Evolutionary conservation across 2,113 vertebrate genomes (phyloP), one percentile per base, ranked within the genome.

Genomic region (Climacteris rufus): DNA sequence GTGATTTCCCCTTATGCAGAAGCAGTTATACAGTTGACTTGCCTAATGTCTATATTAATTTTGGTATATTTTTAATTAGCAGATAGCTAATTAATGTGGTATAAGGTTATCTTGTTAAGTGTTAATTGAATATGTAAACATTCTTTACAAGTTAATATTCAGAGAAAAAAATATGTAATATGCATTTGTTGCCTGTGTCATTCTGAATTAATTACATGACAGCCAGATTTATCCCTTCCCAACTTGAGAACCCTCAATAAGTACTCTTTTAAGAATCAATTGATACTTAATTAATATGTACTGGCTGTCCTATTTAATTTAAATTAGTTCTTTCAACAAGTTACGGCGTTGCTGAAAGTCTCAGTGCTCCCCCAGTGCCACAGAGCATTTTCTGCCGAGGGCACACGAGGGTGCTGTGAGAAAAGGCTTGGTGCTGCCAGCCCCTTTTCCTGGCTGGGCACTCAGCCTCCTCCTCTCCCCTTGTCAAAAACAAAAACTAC

Each of bases 111-210:
- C 97, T 97, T 89, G 77, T 96, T 97, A 96, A 97, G 96, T 96
- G 93, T 87, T 97, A 98, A 98, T 97, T 96, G 96, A 93, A 95
- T 97, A 91, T 96, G 97, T 98, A 97, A 97, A 96, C 97, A 97
- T 96, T 96, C 91, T 93, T 95, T 94, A 93, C 91, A 93, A 96
- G 88, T 93, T 95, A 95, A 96, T 96, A 96, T 97, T 96, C 94
- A 90, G 89, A 95, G 91, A 60, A 94, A 96, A 96, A 91, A 95
- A 94, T 68, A 93, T 70, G 82, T 89, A 93, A 87, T 80, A 74
- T 56, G 85, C 85, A 82, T 97, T 97, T 96, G 93, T 96, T 88
- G 90, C 91, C 77, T 81, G 87, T 95, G 93, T 95, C 97, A 94
- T 94, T 96, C 84, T 79, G 95, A 97, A 97, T 97, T 97, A 97